Evolutionary conservation across 1,140 invertebrate species (phyloP).

Genomic region (Drosophila tani): DNA sequence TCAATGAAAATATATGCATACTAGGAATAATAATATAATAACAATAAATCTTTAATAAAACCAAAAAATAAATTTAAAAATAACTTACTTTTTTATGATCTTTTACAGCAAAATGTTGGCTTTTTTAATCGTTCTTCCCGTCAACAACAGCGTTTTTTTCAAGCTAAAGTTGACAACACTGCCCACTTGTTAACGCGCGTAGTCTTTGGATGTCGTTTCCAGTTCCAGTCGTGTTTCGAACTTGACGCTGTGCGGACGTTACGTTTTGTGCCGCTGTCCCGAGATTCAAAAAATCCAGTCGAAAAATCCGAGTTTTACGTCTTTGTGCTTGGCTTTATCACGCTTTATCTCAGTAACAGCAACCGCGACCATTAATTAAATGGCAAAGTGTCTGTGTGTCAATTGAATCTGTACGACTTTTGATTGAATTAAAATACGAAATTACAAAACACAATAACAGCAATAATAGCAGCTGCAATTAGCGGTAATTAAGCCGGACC

Average conservation of each 20-base stretch:
- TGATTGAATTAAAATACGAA: conserved; percentile 61
- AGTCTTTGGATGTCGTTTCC: background rate
- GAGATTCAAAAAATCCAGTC: conserved; percentile 13
- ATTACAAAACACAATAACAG: conserved; percentile 40
- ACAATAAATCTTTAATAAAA: too few species aligned
- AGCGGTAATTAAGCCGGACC: conserved; percentile 61
- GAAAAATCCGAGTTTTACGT: conserved; percentile 25
- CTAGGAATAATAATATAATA: too few species aligned
- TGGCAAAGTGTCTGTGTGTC: conserved; percentile 52
- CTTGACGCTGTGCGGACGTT: conserved; percentile 57
- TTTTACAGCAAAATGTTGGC: too few species aligned
- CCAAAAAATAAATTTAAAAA: too few species aligned
- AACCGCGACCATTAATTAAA: conserved; percentile 56
- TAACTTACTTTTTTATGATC: too few species aligned
- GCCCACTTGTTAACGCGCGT: too few species aligned
- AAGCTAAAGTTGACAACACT: too few species aligned
- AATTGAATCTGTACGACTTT: conserved; percentile 66
- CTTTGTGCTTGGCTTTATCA: conserved; percentile 39
- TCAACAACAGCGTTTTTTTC: too few species aligned
- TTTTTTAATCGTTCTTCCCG: too few species aligned
- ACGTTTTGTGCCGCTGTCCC: conserved; percentile 39
- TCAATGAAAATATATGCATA: too few species aligned
- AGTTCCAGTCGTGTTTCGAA: conserved; percentile 60
- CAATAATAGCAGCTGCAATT: conserved; percentile 43
- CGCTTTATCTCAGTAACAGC: conserved; percentile 40